These are phyloP conservation scores for Drosophila nannoptera DNA, from an alignment of 1,140 invertebrate genomes.

Conservation along the genomic window DNA sequence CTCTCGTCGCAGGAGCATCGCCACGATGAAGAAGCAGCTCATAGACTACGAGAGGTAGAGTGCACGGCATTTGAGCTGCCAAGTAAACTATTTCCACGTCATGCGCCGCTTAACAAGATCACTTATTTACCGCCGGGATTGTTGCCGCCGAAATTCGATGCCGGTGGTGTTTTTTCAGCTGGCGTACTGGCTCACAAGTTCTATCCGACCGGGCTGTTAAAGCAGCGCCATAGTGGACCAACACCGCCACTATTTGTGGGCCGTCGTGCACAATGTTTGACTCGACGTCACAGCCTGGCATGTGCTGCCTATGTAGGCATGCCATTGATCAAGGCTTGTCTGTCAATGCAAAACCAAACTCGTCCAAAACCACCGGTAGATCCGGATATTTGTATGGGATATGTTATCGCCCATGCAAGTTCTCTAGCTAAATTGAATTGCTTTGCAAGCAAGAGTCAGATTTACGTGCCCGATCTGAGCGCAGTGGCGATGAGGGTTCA, in stretches of 20 bases:
- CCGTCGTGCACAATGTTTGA: constrained; percentile 4
- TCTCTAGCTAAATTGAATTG: background rate
- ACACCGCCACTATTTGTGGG: constrained; percentile 49
- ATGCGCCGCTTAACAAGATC: constrained; percentile 25
- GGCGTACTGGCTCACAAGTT: constrained; percentile 24
- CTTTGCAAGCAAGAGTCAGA: too few species aligned
- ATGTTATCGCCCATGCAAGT: background rate
- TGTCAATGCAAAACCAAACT: background rate
- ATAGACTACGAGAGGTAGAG: background rate
- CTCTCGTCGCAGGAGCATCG: background rate
- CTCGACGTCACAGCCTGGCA: too few species aligned
- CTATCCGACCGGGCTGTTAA: constrained; percentile 35
- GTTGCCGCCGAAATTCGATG: constrained; percentile 27
- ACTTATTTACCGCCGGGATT: constrained; percentile 28
- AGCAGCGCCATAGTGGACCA: constrained; percentile 2
- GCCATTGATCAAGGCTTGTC: background rate
- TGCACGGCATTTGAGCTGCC: constrained; percentile 29
- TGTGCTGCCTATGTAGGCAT: background rate
- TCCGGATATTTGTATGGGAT: background rate
- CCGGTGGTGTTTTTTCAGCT: constrained; percentile 24
- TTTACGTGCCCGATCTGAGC: constrained; percentile 41
- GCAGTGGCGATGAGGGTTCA: constrained; percentile 2
- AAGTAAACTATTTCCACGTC: constrained; percentile 10
- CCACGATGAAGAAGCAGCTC: constrained; percentile 9
- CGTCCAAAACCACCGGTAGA: background rate